Evolutionary conservation across 2,888 invertebrate species (phyloP).

Genomic region (Pardosa pseudoannulata): DNA sequence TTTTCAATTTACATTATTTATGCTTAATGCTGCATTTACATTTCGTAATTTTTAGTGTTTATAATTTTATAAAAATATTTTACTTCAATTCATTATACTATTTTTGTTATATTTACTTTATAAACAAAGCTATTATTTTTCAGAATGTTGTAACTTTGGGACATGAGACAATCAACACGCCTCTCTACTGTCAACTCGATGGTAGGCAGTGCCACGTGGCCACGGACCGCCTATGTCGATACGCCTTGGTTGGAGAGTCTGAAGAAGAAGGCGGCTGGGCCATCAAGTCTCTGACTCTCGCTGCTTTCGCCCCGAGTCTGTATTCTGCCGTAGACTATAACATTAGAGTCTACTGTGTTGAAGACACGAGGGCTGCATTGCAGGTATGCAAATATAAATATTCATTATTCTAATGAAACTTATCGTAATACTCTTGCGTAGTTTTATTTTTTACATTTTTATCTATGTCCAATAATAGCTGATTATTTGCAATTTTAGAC

Average conservation of each 20-base stretch:
- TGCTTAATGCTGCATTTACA: too few species aligned
- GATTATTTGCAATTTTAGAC: too few species aligned
- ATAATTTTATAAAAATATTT: too few species aligned
- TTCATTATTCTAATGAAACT: too few species aligned
- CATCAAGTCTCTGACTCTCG: slow-evolving; percentile 90
- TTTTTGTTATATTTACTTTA: too few species aligned
- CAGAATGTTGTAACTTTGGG: slow-evolving; percentile 84
- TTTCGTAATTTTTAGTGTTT: too few species aligned
- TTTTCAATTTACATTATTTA: too few species aligned
- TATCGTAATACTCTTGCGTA: too few species aligned
- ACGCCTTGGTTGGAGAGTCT: slow-evolving; percentile 93
- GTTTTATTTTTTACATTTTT: too few species aligned
- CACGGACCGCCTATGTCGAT: slow-evolving; percentile 91
- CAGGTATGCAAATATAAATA: too few species aligned
- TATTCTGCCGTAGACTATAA: slow-evolving; percentile 85
- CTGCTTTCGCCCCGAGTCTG: slow-evolving; percentile 86
- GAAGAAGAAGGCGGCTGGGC: slow-evolving; percentile 77
- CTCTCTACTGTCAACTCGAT: slow-evolving; percentile 95
- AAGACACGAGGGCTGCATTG: slow-evolving; percentile 93
- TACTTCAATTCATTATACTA: too few species aligned
- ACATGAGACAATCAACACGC: slow-evolving; percentile 91
- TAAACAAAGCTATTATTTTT: slow-evolving; percentile 62
- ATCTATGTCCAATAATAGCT: too few species aligned
- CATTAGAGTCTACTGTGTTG: slow-evolving; percentile 92
- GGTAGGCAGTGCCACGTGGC: slow-evolving; percentile 89